Conservation (phyloP, 2,797 vertebrate species). For the Phrynocephalus vlangalii region DNA sequence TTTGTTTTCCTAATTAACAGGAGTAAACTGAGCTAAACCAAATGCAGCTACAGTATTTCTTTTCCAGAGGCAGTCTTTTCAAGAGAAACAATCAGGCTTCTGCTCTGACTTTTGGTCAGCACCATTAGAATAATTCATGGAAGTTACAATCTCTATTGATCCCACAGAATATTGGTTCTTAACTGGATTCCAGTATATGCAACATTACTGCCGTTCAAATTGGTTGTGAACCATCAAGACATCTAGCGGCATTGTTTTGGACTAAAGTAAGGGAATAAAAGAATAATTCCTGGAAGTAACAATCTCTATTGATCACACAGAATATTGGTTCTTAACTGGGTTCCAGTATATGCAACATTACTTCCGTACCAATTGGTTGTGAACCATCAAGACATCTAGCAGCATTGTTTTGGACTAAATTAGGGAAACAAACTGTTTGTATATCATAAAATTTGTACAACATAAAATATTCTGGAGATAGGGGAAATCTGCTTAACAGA, state of each 20-base stretch:
- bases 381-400: no score
- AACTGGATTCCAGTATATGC: background rate
- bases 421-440: no score
- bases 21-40: background rate
- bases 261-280: no score
- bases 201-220: background rate
- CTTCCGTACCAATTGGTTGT: background rate
- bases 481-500: no score
- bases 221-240: no score
- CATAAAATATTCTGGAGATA: no score
- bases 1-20: background rate
- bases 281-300: background rate
- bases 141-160: background rate
- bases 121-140: background rate
- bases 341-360: background rate
- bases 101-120: background rate
- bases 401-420: no score
- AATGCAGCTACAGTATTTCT: background rate
- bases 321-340: background rate
- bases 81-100: background rate
- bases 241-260: no score
- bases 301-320: background rate
- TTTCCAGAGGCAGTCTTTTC: background rate
- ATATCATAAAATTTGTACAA: no score
- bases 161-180: background rate